Evolutionary conservation across 2,113 vertebrate genomes (phyloP), one percentile per base, ranked within the genome.

Genomic region (Trematomus loennbergii): DNA sequence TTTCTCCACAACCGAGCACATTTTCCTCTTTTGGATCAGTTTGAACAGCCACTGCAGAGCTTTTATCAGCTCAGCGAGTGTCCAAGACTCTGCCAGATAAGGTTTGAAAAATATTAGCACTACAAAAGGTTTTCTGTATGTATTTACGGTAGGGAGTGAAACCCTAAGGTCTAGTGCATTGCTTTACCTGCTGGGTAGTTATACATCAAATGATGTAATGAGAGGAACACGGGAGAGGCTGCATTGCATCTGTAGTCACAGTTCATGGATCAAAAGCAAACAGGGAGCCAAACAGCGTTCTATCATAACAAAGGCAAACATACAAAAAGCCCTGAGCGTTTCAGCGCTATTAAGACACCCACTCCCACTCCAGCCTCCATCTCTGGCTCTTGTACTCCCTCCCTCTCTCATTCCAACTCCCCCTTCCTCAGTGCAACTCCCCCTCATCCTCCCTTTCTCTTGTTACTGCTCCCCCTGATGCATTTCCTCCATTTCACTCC

Each of bases 311-410:
- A 90, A 87, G 84, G 81, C 84, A 90, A 91, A 91, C 88, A 90
- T 60, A 88, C 58, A 90, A 84, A 91, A 88, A 89, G 83, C 86
- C 81, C 89, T 33, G 82, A 92, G 91, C 91, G 63, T 82, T 91
- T 84, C 71, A 83, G 79, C 78, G 72, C 88, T 86, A 90, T 91
- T 90, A 90, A 91, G 87, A 93, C 93, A 87, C 93, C 93, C 90
- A 93, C 91, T 89, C 89, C 85, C 87, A 91, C 92, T 92, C 84
- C 88, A 88, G 84, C 85, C 86, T 88, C 85, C 84, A 86, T 86
- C 82, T 85, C 81, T 82, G 78, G 68, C 86, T 87, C 82, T 69
- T 17, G 60, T 73, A 62, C 79, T 16, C 75, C 69, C 62, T 72
- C 77, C 66, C 66, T 78, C 58, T 52, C 79, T 65, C 68, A 64